Base-by-base conservation (phyloP, 2,888 invertebrate species). In the Dryocosmus kuriphilus region DNA sequence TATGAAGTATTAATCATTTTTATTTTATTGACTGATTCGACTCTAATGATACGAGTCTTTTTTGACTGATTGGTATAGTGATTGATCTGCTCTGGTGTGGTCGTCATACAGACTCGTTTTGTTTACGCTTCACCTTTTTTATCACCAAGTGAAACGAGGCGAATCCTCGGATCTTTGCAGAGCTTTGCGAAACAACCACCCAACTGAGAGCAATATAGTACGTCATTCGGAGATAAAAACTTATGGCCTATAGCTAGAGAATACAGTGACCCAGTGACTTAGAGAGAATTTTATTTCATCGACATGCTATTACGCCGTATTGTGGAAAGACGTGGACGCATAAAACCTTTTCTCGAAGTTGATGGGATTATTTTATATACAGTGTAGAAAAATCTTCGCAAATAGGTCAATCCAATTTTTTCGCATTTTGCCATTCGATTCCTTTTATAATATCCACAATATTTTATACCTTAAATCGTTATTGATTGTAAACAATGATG, bases 211-310 rank as follows among this genome's bases (percentile, higher is more conserved):
- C 32, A 75, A 51, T 75, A 63, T 51, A 62, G 75, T 75, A 46
- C 75, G 61, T 63, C 61, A 62, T 35, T 63, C 30, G 30, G 24
- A 78, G 78, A 80, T 80, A 82, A 80, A 82, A 82, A 79, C 82
- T 82, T 82, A 80, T 82, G 80, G 80, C 75, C 80, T 80, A 79
- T 78, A 80, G 79, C 75, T 74, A 57, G 78, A 81, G 79, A 80
- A 82, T 81, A 81, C 73, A 78, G 55, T 51, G 22, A 55, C 67
- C 27, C 35, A 57, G 24, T 61, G 76, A 76, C 76, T 61, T 60
- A 67, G 35, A 16, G 71, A 57, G 32, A 61, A 74, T 60, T 38
- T 60, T 60, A 55, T 35, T 24, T n/a, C 35, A 38, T n/a, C 16
- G 30, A 38, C 65, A 32, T 19, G 22, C 38, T 65, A 38, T 38